These are phyloP conservation scores for Noctua comes DNA, from an alignment of 2,888 invertebrate species.

Conservation along the genomic window DNA sequence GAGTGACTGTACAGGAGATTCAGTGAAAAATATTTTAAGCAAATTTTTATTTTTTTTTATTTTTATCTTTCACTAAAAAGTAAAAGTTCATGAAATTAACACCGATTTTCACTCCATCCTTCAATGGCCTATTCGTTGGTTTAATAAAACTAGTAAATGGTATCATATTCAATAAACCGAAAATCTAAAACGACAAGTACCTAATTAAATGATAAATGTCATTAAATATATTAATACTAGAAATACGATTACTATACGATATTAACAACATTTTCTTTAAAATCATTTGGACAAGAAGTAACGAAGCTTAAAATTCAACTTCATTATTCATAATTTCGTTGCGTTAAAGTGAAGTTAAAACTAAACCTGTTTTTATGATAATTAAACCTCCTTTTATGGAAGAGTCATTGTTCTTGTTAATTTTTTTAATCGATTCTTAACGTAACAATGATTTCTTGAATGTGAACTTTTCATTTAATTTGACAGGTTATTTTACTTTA, in stretches of 20 bases:
- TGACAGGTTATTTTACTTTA: conserved; percentile 44
- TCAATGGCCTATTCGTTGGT: background rate
- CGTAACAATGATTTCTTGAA: conserved; percentile 50
- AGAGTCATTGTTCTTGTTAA: conserved; percentile 79
- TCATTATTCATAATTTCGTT: conserved; percentile 87
- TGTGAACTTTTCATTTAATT: conserved; percentile 41
- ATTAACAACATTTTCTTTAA: conserved; percentile 64
- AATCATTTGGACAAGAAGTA: conserved; percentile 76
- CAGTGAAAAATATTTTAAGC: background rate
- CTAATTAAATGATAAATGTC: conserved; percentile 24
- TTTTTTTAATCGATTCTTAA: conserved; percentile 63
- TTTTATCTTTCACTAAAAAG: too few species aligned
- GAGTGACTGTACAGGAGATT: background rate
- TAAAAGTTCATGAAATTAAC: background rate
- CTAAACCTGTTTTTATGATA: conserved; percentile 83
- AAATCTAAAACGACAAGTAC: background rate
- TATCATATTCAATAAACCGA: background rate
- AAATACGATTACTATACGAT: conserved; percentile 21
- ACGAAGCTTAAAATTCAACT: conserved; percentile 86
- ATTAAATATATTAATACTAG: too few species aligned
- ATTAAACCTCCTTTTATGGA: conserved; percentile 79
- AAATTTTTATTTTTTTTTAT: too few species aligned
- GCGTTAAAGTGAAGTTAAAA: conserved; percentile 79
- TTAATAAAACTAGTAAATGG: background rate
- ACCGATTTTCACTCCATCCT: background rate